phyloP scores from a whole-genome alignment of 92 coral and sea anemone species.

The Porites evermanni region DNA sequence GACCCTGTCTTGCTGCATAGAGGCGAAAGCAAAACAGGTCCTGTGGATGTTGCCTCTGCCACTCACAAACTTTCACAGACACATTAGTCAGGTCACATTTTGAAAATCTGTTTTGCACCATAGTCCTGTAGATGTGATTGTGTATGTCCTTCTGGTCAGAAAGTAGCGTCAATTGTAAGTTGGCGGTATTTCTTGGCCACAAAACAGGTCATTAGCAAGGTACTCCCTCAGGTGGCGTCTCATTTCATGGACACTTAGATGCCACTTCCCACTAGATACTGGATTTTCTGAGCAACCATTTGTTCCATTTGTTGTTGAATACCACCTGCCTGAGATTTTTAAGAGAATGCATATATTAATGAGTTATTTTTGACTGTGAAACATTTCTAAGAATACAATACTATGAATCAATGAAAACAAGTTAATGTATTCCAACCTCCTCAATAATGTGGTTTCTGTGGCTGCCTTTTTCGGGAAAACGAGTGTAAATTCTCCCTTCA shows the following conservation, averaged over 20 bases:
- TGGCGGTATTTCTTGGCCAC: constrained; percentile 45
- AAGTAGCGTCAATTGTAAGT: constrained; percentile 4
- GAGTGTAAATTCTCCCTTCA: constrained; percentile 43
- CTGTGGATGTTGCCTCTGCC: constrained; percentile 43
- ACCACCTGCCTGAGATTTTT: constrained; percentile 35
- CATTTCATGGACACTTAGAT: constrained; percentile 41
- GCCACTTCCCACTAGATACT: constrained; percentile 30
- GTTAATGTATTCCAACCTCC: constrained; percentile 37
- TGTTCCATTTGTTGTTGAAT: constrained; percentile 29
- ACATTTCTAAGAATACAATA: no score
- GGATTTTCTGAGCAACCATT: constrained; percentile 20
- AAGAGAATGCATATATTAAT: background rate
- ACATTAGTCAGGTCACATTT: constrained; percentile 68
- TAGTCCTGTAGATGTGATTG: constrained; percentile 61
- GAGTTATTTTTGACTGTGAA: no score
- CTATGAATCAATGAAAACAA: no score
- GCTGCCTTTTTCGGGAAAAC: constrained; percentile 43
- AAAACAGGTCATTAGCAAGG: constrained; percentile 25
- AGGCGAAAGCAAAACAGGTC: constrained; percentile 56
- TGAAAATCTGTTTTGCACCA: constrained; percentile 47
- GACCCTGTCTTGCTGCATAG: constrained; percentile 21
- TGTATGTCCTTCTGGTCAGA: constrained; percentile 51
- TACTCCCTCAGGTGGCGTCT: constrained; percentile 44
- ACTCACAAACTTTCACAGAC: background rate
- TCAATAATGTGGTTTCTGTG: constrained; percentile 61